Percentiles rank a stretch among this genome's conserved stretches.
These are phyloP conservation scores for Elephas maximus DNA, from an alignment of 2,113 vertebrate species.

Conservation along the genomic window DNA sequence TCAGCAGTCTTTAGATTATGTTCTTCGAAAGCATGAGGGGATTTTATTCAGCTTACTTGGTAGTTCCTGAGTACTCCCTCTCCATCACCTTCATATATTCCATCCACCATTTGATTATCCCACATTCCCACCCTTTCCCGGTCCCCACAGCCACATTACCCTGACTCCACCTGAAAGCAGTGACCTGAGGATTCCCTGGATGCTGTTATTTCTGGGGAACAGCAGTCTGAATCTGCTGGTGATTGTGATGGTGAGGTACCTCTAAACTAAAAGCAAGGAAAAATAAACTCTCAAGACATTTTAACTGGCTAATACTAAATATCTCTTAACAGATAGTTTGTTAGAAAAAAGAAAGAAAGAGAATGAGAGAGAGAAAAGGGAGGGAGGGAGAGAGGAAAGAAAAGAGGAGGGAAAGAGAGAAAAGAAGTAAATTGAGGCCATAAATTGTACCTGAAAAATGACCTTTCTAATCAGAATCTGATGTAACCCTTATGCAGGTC, in stretches of 20 bases:
- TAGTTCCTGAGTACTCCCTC: not conserved
- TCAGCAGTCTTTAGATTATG: not conserved
- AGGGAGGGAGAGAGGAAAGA: not conserved
- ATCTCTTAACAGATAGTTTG: not conserved
- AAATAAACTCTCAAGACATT: not conserved
- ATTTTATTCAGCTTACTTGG: not conserved
- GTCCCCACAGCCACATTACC: not conserved
- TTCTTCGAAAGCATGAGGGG: not conserved
- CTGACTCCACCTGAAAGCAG: not conserved
- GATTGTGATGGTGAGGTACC: not conserved
- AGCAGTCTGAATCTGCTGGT: not conserved
- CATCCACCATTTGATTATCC: not conserved
- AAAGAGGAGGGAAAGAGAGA: not conserved
- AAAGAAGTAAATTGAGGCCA: not conserved
- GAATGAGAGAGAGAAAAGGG: not conserved
- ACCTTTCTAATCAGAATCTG: slow-evolving; percentile 13
- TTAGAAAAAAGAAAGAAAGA: not conserved
- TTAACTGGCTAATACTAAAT: slow-evolving; percentile 36
- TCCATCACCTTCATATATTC: not conserved
- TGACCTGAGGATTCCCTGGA: not conserved
- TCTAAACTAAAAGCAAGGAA: not conserved
- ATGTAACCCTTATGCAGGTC: not conserved
- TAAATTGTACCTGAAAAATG: slow-evolving; percentile 10
- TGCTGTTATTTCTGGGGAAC: not conserved
- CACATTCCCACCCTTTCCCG: not conserved